Base-by-base conservation (phyloP, 1,140 invertebrate species). In the Bombus breviceps region DNA sequence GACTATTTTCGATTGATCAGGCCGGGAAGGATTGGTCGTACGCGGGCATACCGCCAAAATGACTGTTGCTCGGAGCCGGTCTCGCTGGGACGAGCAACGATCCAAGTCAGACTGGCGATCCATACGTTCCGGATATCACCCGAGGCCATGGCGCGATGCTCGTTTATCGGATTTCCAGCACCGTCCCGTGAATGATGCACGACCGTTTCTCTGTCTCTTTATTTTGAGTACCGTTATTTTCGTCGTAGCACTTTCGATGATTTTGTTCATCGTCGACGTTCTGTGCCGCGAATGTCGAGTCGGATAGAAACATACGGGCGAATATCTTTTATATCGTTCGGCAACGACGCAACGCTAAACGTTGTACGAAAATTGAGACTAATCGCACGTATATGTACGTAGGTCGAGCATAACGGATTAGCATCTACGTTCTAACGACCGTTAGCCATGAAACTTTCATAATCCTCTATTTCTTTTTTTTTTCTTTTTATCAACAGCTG, bases 171-270 rank as follows among this genome's bases (percentile, higher is more conserved):
- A 71, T 74, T 74, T 53, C 53, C 28, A 78, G 59, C 47, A 10
- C 10, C 9, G 10, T n/a, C 32, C 10, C 34, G 1, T 32, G 18
- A 57, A 53, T 8, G 81, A 80, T 69, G 76, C 66, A 41, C 37
- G 25, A 39, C 57, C 87, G 81, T 83, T 81, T 71, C 88, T 76
- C 64, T 86, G 81, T 79, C 81, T 57, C 86, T 80, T 37, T 88
- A 72, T 72, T 82, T 72, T 18, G 39, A 28, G 37, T 88, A 85
- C 88, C 88, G 88, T 89, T 89, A 89, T n/a, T 25, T 22, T 37
- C 37, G 57, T n/a, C 66, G 59, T 47, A 64, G 88, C 86, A 89
- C 88, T 89, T 89, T 89, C 88, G 82, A 88, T 85, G 76, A 88
- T 85, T 88, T 82, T 53, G 57, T 22, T 89, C 66, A 32, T 69